Conservation (phyloP, 2,113 vertebrate species). For the Halcyon malimbica region DNA sequence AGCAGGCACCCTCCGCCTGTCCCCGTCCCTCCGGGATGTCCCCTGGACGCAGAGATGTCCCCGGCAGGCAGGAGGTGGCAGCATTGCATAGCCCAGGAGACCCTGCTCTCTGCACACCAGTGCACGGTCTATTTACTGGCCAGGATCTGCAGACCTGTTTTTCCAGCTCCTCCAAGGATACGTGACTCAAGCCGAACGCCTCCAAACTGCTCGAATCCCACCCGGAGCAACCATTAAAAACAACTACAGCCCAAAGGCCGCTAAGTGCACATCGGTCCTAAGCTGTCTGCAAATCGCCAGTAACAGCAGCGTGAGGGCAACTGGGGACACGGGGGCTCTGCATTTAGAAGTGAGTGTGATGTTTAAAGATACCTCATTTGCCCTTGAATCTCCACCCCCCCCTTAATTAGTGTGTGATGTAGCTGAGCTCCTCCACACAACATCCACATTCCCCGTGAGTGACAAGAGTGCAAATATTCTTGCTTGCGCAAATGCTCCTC, state of each 20-base stretch:
- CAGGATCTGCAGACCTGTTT: constrained; percentile 54
- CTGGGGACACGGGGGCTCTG: constrained; percentile 14
- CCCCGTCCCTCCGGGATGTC: not conserved
- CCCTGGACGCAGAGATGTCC: not conserved
- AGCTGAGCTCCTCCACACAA: constrained; percentile 44
- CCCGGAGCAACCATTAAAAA: not conserved
- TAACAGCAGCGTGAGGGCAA: not conserved
- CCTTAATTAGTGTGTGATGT: not conserved
- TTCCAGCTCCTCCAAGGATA: constrained; percentile 51
- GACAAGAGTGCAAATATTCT: constrained; percentile 46
- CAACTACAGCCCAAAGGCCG: not conserved
- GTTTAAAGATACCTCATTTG: constrained; percentile 28
- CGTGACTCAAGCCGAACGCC: constrained; percentile 24
- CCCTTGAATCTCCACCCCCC: constrained; percentile 29
- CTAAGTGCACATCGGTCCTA: not conserved
- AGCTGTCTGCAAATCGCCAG: not conserved
- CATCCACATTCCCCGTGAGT: not conserved
- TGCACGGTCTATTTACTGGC: not conserved
- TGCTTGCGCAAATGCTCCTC: constrained; percentile 27
- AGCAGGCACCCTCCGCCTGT: accelerated
- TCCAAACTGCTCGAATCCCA: constrained; percentile 9
- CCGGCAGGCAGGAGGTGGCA: constrained; percentile 65
- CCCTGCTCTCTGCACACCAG: not conserved
- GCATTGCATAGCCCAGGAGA: constrained; percentile 52
- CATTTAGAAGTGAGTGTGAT: not conserved